Percentiles rank a stretch among this genome's conserved stretches.
Conservation (phyloP, 1,140 invertebrate species). For the Ceratina japonica region DNA sequence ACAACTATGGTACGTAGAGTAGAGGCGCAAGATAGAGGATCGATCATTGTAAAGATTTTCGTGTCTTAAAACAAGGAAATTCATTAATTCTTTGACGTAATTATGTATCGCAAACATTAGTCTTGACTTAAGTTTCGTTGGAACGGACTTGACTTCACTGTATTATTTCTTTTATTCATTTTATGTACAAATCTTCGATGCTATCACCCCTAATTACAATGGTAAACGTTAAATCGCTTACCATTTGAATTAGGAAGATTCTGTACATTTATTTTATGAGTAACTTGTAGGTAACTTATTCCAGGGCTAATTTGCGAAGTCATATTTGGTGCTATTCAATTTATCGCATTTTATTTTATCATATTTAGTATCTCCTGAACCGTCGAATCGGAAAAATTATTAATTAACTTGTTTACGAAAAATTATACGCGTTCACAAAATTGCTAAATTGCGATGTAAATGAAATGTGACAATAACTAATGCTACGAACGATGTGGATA, state of each 20-base stretch:
- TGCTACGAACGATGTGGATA: neutral
- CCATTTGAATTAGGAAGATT: conserved; percentile 33
- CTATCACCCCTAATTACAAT: conserved; percentile 4
- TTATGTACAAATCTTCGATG: conserved; percentile 33
- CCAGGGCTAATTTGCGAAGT: conserved; percentile 39
- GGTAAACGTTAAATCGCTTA: neutral
- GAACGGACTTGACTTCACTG: neutral
- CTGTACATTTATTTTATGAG: conserved; percentile 29
- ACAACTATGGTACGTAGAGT: conserved; percentile 22
- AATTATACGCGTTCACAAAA: neutral
- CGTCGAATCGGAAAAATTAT: neutral
- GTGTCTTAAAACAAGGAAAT: no score
- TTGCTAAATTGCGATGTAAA: neutral
- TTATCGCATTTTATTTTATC: conserved; percentile 15
- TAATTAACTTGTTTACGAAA: neutral
- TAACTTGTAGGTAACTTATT: conserved; percentile 55
- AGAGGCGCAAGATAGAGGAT: conserved; percentile 25
- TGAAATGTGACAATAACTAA: conserved; percentile 41
- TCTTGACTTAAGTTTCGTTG: neutral
- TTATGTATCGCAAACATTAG: conserved; percentile 33
- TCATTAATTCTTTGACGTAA: neutral
- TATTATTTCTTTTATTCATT: conserved; percentile 25
- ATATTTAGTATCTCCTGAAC: conserved; percentile 57
- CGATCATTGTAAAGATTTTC: conserved; percentile 8
- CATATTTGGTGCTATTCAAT: conserved; percentile 57